A percentile compares a stretch with the other conserved stretches of the same genome.
Evolutionary conservation across 2,797 vertebrate genomes (phyloP).

Genomic region (Hirundo rustica): DNA sequence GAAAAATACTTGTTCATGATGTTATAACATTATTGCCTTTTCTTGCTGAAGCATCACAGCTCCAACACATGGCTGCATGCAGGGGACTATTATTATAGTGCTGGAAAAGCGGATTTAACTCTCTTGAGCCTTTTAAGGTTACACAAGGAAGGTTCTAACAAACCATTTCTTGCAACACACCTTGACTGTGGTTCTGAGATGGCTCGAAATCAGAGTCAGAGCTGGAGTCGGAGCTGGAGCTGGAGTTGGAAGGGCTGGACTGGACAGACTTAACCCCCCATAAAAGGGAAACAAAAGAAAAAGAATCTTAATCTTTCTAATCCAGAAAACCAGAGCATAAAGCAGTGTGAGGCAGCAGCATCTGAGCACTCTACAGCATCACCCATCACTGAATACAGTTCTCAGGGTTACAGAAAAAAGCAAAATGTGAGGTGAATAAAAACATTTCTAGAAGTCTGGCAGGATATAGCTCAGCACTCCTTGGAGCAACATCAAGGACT

Average conservation of each 20-base stretch:
- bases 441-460: background rate
- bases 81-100: background rate
- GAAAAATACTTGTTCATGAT: background rate
- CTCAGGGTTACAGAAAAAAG: background rate
- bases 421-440: background rate
- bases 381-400: background rate
- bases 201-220: slow-evolving; percentile 97
- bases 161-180: slow-evolving; percentile 68
- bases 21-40: background rate
- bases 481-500: background rate
- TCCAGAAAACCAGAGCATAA: background rate
- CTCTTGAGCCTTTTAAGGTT: background rate
- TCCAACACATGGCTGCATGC: background rate
- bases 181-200: slow-evolving; percentile 95
- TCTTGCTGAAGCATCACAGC: background rate
- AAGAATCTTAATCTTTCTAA: slow-evolving; percentile 60
- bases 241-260: slow-evolving; percentile 93
- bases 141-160: background rate
- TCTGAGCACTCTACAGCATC: background rate
- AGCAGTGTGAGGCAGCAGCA: background rate
- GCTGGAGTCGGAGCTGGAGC: slow-evolving; percentile 94
- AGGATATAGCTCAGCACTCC: background rate
- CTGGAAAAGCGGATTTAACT: background rate
- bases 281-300: slow-evolving; percentile 25
- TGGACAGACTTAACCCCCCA: slow-evolving; percentile 85